These are phyloP conservation scores for Oedothorax gibbosus DNA, from an alignment of 1,140 invertebrate species.

Conservation along the genomic window DNA sequence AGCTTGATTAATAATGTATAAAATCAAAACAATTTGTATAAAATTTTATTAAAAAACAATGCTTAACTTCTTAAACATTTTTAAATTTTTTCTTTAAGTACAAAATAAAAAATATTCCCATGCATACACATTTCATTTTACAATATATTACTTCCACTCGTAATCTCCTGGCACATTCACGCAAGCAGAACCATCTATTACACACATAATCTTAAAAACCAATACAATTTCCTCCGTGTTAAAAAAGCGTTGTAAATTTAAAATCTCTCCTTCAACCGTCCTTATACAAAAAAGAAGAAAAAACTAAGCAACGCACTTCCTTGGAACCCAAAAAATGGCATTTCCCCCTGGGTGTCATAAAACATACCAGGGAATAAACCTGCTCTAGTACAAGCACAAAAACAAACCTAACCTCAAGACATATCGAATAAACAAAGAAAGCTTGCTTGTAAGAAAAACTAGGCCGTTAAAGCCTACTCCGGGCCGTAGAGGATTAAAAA, in stretches of 20 bases:
- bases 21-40: no score
- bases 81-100: no score
- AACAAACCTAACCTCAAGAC: slow-evolving; percentile 52
- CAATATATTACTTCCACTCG: not conserved
- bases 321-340: slow-evolving; percentile 37
- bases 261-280: not conserved
- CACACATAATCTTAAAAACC: slow-evolving; percentile 32
- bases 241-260: slow-evolving; percentile 53
- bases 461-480: slow-evolving; percentile 38
- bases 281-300: no score
- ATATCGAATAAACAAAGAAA: slow-evolving; percentile 57
- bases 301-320: slow-evolving; percentile 3
- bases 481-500: slow-evolving; percentile 48
- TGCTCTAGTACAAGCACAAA: slow-evolving; percentile 3
- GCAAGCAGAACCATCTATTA: slow-evolving; percentile 12
- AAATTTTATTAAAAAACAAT: no score
- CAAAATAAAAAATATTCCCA: no score
- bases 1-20: no score
- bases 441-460: slow-evolving; percentile 20
- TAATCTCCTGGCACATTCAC: not conserved
- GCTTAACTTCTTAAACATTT: no score
- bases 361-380: slow-evolving; percentile 15
- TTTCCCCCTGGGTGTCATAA: slow-evolving; percentile 34
- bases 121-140: no score
- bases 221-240: slow-evolving; percentile 37